Conservation (phyloP, 2,888 invertebrate genomes). For the Lepetodrilus schrolli region DNA sequence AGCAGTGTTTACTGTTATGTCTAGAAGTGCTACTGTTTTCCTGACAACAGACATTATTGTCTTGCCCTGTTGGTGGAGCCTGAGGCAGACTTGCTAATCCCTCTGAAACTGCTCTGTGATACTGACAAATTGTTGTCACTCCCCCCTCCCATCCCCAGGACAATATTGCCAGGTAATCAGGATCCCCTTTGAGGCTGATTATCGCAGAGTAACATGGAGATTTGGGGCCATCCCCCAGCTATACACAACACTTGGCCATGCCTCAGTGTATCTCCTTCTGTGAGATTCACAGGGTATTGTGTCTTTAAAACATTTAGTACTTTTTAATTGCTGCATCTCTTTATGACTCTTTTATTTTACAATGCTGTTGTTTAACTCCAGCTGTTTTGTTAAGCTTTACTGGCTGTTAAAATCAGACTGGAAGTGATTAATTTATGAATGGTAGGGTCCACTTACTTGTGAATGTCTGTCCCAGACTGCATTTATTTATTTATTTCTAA, state of each 20-base stretch:
- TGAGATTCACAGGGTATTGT: not conserved
- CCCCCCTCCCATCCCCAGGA: not conserved
- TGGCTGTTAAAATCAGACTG: no score
- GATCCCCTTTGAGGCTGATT: slow-evolving; percentile 12
- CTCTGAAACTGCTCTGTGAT: not conserved
- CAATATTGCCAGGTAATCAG: not conserved
- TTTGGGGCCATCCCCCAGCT: not conserved
- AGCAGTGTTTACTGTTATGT: no score
- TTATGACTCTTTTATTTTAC: not conserved
- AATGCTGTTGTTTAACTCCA: no score
- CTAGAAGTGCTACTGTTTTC: slow-evolving; percentile 15
- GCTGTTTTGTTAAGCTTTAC: no score
- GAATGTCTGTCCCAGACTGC: no score
- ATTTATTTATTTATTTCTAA: no score
- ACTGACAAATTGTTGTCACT: slow-evolving; percentile 15
- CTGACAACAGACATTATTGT: not conserved
- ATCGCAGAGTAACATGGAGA: not conserved
- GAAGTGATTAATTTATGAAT: no score
- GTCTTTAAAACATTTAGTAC: not conserved
- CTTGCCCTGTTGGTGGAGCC: not conserved
- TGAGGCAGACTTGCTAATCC: not conserved
- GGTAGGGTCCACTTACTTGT: no score
- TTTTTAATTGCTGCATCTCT: not conserved
- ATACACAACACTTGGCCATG: no score
- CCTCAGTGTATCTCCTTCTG: no score